phyloP scores from a whole-genome alignment of 2,797 vertebrate genomes.

The Lophotriccus pileatus region DNA sequence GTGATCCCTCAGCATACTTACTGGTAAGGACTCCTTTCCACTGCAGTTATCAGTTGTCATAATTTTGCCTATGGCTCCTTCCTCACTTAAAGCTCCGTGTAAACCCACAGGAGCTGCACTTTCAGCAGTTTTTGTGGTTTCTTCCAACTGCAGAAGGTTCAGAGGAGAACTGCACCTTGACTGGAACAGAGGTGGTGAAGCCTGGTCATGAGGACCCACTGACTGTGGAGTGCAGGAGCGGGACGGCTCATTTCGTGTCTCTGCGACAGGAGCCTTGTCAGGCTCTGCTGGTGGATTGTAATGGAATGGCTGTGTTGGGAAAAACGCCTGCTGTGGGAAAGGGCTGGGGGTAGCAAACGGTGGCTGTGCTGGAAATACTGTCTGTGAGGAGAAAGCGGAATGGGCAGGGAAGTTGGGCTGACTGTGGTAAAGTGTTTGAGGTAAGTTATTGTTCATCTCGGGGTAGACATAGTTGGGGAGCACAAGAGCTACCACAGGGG shows the following conservation, averaged over 20 bases:
- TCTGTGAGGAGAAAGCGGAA: slow-evolving; percentile 58
- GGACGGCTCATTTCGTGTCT: slow-evolving; percentile 67
- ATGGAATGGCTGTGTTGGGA: slow-evolving; percentile 72
- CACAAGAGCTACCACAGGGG: slow-evolving; percentile 87
- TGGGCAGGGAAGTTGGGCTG: slow-evolving; percentile 67
- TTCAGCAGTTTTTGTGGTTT: slow-evolving; percentile 81
- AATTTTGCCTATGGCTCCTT: slow-evolving; percentile 4
- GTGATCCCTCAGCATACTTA: slow-evolving; percentile 57
- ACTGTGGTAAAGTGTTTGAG: slow-evolving; percentile 73
- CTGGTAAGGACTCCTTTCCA: slow-evolving; percentile 65
- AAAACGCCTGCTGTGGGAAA: slow-evolving; percentile 75
- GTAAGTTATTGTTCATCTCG: slow-evolving; percentile 69
- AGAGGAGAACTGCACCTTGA: slow-evolving; percentile 93
- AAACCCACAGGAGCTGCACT: slow-evolving; percentile 34
- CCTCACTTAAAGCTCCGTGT: slow-evolving; percentile 46
- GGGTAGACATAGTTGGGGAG: slow-evolving; percentile 86
- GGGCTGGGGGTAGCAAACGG: slow-evolving; percentile 66
- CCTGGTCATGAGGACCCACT: slow-evolving; percentile 66
- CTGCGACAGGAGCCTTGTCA: slow-evolving; percentile 62
- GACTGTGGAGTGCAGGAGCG: slow-evolving; percentile 78
- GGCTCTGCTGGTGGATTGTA: slow-evolving; percentile 67
- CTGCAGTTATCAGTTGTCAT: slow-evolving; percentile 9
- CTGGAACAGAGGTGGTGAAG: slow-evolving; percentile 84
- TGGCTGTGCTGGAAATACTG: slow-evolving; percentile 70
- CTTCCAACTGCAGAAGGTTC: slow-evolving; percentile 92